Evolutionary conservation across 1,140 invertebrate genomes (phyloP).

Genomic region (Gryllus bimaculatus): DNA sequence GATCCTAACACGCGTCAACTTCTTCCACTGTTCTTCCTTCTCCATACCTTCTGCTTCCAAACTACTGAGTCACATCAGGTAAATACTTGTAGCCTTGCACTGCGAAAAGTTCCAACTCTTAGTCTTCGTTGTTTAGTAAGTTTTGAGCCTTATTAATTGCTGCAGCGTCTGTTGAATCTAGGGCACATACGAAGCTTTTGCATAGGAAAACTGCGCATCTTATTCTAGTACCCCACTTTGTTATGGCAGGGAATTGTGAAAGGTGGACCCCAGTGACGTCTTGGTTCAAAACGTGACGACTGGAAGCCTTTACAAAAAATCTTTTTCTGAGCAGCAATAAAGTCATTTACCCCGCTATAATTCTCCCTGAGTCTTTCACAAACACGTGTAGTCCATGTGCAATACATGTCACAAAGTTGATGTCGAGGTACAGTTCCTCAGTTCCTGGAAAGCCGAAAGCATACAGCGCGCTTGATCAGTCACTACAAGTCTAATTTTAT

Average conservation of each 20-base stretch:
- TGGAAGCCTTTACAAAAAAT: background rate
- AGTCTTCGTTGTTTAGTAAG: too few species aligned
- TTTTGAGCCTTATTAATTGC: background rate
- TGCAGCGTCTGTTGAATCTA: background rate
- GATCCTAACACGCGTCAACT: background rate
- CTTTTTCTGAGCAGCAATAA: background rate
- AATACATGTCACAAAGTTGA: background rate
- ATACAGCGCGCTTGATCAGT: background rate
- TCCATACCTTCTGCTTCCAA: background rate
- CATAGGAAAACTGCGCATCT: background rate
- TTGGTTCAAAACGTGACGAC: background rate
- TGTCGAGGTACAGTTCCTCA: background rate
- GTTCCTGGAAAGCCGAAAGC: background rate
- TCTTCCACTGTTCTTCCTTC: background rate
- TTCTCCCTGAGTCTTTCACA: background rate
- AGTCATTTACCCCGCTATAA: background rate
- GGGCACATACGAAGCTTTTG: background rate
- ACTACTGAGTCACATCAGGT: background rate
- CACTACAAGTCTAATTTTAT: background rate
- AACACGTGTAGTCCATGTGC: background rate
- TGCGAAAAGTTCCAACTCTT: too few species aligned
- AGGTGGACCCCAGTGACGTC: background rate
- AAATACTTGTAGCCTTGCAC: too few species aligned
- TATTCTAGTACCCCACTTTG: background rate
- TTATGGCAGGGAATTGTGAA: background rate